Evolutionary conservation across 2,113 vertebrate genomes (phyloP), one percentile per base, ranked within the genome.

Genomic region (Tapirus terrestris): DNA sequence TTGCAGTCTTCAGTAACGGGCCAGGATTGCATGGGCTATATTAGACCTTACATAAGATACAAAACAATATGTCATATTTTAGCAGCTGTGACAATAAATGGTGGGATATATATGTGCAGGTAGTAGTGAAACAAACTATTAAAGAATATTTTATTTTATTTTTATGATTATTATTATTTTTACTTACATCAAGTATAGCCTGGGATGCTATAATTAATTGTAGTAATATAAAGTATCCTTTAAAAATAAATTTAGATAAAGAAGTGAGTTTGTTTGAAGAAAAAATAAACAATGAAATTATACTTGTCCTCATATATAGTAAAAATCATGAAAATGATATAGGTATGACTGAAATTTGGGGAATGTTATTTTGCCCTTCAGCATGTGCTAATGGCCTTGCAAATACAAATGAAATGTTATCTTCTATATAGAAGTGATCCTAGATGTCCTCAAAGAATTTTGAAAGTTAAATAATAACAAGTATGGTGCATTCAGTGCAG

Each of bases 161-260:
- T 18, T 88, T 86, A 73, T 84, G 82, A 80, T 65, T 39, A 14
- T 84, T 89, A 60, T 67, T 91, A 60, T 36, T 89, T 83, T 79
- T 91, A 68, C n/a, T 77, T 75, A 63, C 56, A 33, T 76, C 39
- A 67, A 53, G 4, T 65, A 60, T 65, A 86, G 27, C 58, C 7
- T 95, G 7, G 9, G 13, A 36, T 91, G 58, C 21, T 94, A 82
- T 53, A 86, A 88, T 70, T 79, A 77, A 67, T 68, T 5, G 8
- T 48, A 83, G 21, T 90, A 68, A 91, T 23, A 43, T 77, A 82
- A 96, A 51, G 5, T 91, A 61, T 65, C 39, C 18, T 89, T 75
- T 75, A 60, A 80, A 91, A 48, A n/a, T 93, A 65, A 92, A 81
- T 92, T 63, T 94, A 63, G 18, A 12, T 33, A 90, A 90, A 82